A percentile compares a stretch with the other conserved stretches of the same genome.
phyloP scores from a whole-genome alignment of 64 coral and sea anemone genomes.

The Hydrozoanthus tunicans region DNA sequence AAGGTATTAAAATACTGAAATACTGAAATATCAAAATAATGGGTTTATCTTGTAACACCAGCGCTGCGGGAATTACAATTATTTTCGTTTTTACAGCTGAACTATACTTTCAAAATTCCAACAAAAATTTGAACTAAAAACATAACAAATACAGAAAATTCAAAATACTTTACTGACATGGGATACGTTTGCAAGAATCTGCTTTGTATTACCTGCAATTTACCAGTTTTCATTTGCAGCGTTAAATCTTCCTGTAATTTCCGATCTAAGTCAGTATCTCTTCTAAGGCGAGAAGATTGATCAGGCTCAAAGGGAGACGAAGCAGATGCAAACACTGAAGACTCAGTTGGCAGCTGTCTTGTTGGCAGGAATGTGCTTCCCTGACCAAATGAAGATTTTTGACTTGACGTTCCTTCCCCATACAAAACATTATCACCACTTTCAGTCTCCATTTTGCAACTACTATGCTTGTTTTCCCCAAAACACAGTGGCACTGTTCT shows the following conservation, averaged over 20 bases:
- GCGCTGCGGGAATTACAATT: no score
- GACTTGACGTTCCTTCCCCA: background rate
- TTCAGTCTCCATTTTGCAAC: no score
- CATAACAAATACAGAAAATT: background rate
- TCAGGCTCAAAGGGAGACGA: background rate
- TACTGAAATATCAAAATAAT: no score
- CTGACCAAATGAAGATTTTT: background rate
- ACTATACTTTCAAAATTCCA: no score
- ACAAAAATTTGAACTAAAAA: background rate
- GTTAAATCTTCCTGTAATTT: conserved; percentile 1
- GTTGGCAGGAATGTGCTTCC: background rate
- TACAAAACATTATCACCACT: background rate
- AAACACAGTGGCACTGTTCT: no score
- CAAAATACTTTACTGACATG: background rate
- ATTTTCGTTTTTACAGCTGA: no score
- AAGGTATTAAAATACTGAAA: no score
- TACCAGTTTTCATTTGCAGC: background rate
- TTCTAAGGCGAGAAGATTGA: background rate
- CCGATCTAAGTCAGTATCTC: background rate
- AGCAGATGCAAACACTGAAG: background rate
- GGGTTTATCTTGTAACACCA: no score
- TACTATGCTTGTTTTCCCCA: no score
- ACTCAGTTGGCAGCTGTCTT: background rate
- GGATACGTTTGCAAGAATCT: background rate
- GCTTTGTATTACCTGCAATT: conserved; percentile 15